A percentile compares a stretch with the other conserved stretches of the same genome.
These are phyloP conservation scores for Pristionchus mayeri DNA, from an alignment of 2,888 invertebrate genomes.

Conservation along the genomic window DNA sequence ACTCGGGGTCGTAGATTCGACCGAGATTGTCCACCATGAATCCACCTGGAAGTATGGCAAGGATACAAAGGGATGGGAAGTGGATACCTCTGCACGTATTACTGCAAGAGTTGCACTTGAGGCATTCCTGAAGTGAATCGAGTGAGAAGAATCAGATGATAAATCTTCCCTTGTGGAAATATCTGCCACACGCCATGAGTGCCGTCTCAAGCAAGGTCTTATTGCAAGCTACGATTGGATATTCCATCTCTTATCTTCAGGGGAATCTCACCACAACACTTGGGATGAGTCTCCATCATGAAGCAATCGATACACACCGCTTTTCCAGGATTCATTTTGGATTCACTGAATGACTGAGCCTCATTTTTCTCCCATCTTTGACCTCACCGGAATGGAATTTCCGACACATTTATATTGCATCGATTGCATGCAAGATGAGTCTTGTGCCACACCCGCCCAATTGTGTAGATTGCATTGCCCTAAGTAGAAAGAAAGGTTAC, in stretches of 20 bases:
- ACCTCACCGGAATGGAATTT: constrained; percentile 25
- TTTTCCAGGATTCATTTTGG: constrained; percentile 9
- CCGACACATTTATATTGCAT: constrained; percentile 25
- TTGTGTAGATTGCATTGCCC: constrained; percentile 17
- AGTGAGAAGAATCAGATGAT: neutral
- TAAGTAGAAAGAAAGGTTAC: neutral
- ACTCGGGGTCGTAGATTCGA: constrained; percentile 30
- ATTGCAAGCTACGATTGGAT: neutral
- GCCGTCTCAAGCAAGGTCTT: constrained; percentile 5
- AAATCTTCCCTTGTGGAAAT: neutral
- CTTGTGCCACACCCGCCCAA: constrained; percentile 34
- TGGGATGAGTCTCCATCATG: constrained; percentile 44
- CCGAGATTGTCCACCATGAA: constrained; percentile 36
- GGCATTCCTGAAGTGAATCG: neutral
- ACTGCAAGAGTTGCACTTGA: constrained; percentile 21
- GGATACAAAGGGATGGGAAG: neutral
- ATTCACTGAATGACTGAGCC: neutral
- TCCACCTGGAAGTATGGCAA: neutral
- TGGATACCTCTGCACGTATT: neutral
- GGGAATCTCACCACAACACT: constrained; percentile 6
- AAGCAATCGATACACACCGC: constrained; percentile 25
- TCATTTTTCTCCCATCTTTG: neutral
- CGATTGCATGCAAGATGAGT: neutral
- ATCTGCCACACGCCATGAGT: constrained; percentile 9
- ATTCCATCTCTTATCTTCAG: neutral